Base-by-base conservation (phyloP, 2,888 invertebrate genomes). In the Molorchus minor region DNA sequence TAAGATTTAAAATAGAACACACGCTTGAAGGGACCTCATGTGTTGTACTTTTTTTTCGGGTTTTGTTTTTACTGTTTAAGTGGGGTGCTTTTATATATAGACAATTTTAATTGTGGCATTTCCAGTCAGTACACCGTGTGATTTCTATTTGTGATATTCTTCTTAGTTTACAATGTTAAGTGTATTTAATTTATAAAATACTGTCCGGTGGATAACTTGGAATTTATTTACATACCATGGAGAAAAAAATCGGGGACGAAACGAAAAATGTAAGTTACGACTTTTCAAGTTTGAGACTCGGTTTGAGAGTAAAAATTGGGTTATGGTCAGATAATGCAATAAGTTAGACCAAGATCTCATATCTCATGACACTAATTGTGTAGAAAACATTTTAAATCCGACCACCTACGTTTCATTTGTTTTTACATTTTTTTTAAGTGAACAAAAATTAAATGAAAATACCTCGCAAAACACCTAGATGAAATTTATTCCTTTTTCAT, bases 61-160 rank as follows among this genome's bases (percentile, higher is more conserved):
- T 63, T 67, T 67, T 64, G 61, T 62, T 70, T 62, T 49, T 59
- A 49, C 44, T 59, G 44, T 55, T 59, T 59, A 62, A 69, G 74
- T 72, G 74, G 72, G 74, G 74, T 72, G 68, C 61, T 64, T 70
- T 71, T 72, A 71, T 72, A 72, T 72, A 71, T 71, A 71, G 63
- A 69, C 66, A 62, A 61, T 62, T 67, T 67, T 66, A 61, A 64
- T 69, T 62, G 56, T 65, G 63, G 64, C 64, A 64, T 62, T 61
- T 58, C 56, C 54, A 56, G 58, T 38, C 47, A 52, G 54, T 52
- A 52, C 52, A 52, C 30, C 25, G 52, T 52, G 52, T 36, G 40
- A 52, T 52, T 30, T 52, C 36, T 52, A 52, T 52, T 52, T 52
- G 52, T 52, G 52, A 52, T 52, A 41, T 51, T 30, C 19, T 40